These are phyloP conservation scores for Linyphia triangularis DNA, from an alignment of 2,888 invertebrate genomes.

Conservation along the genomic window DNA sequence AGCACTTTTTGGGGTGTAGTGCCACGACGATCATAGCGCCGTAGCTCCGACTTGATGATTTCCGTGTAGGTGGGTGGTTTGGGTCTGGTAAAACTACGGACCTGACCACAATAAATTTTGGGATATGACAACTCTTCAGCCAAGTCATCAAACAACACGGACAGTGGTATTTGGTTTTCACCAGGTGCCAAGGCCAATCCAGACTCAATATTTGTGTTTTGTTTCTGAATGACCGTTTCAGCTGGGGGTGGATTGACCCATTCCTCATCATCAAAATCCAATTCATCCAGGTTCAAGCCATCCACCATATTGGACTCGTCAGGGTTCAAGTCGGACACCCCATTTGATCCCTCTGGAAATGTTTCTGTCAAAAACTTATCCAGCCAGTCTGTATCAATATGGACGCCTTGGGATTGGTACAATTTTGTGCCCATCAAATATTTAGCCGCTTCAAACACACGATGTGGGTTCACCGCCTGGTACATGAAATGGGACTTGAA, in stretches of 20 bases:
- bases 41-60: constrained; percentile 17
- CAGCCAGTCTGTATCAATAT: background rate
- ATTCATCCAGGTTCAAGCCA: background rate
- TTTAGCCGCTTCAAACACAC: background rate
- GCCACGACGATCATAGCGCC: background rate
- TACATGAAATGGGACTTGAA: constrained; percentile 23
- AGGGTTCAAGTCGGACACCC: background rate
- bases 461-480: background rate
- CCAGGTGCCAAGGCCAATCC: constrained; percentile 77
- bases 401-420: background rate
- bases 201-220: background rate
- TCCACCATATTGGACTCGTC: background rate
- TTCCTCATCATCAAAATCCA: background rate
- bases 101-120: constrained; percentile 9
- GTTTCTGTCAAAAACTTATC: background rate
- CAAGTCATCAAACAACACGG: constrained; percentile 76
- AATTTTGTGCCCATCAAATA: background rate
- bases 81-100: background rate
- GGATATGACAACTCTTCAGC: constrained; percentile 73
- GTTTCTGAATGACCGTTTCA: background rate
- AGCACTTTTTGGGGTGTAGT: background rate
- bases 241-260: background rate
- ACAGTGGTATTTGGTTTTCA: constrained; percentile 77
- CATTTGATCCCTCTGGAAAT: background rate
- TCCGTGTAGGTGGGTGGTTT: background rate